Base-by-base conservation (phyloP, 2,797 vertebrate species). In the Sebastes matsubarae region DNA sequence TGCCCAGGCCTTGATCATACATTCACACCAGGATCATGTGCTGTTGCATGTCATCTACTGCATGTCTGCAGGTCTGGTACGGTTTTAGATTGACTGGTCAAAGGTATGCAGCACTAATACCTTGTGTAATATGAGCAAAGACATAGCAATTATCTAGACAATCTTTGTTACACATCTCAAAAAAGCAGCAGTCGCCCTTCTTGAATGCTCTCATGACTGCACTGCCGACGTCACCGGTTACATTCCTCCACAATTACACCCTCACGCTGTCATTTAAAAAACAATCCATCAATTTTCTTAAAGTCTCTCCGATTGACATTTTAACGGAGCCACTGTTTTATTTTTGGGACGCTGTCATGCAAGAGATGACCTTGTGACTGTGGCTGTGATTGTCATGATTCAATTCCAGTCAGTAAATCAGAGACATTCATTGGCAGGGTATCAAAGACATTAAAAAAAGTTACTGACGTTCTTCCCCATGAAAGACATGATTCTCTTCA, bases 1-100 rank as follows among this genome's bases (percentile, higher is more conserved):
- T 79, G 75, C 77, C 32, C 14, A 4, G 82, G 67, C 92, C 89
- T 88, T 85, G 68, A 88, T 90, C 81, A 77, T 80, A 55, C 75
- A 82, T 81, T 88, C 77, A 84, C 87, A 78, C 80, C 57, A 9
- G 66, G 75, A 75, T 87, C 83, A 81, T 79, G 60, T 80, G 75
- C 86, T 55, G 52, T 81, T 54, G 60, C 67, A 57, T 83, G 83
- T 87, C 78, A 75, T 72, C 67, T 60, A 59, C 32, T 50, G 22
- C 66, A n/a, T 65, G 68, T 88, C 74, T 87, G 58, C 30, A 8
- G 13, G 27, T 65, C 64, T 64, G 32, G 46, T 72, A 25, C 12
- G 55, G 67, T 85, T 81, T 88, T 55, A 84, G 67, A 80, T 65
- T 65, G 78, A 82, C 73, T 38, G 52, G 79, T 77, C 60, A 64